Evolutionary conservation across 2,888 invertebrate species (phyloP), one percentile per base, ranked within the genome.

Genomic region (Mesochorus sp.): DNA sequence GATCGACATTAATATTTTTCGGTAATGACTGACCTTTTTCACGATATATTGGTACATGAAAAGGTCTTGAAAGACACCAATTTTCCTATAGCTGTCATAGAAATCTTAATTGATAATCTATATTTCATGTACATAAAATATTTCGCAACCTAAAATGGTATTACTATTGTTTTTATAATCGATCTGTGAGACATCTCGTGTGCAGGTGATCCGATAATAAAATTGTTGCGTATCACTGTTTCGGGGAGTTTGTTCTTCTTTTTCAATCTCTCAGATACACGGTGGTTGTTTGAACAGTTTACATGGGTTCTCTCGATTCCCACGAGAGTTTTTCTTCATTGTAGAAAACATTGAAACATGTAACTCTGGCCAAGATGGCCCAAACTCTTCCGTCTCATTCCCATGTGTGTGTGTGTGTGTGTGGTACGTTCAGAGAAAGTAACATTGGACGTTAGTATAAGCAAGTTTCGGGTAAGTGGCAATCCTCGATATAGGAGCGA

Each of bases 401-500:
- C 8, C 51, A 37, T 39, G 47, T 47, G 42, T 42, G 10, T 39
- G 55, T n/a, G 24, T n/a, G n/a, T n/a, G n/a, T n/a, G n/a, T n/a
- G n/a, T n/a, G n/a, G n/a, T n/a, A n/a, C 31, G 21, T 49, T 31
- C 53, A 53, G 49, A 34, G 53, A 34, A 57, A 57, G 55, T 59
- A 61, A 67, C 44, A 75, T 62, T 71, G 31, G 47, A 28, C 79
- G 85, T 86, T 85, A 84, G 82, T 78, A 2, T 6, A 42, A 78
- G 76, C 78, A 86, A 86, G 74, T 88, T 88, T 85, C 81, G 47
- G n/a, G 76, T 68, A 83, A 86, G 82, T 82, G 85, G 82, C 83
- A 82, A 86, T 85, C 85, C 83, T 83, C 85, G 71, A 59, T 70
- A 80, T n/a, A n/a, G n/a, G 85, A 74, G 80, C 85, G 82, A 87